Conservation (phyloP, 2,797 vertebrate genomes). For the Ispidina picta region DNA sequence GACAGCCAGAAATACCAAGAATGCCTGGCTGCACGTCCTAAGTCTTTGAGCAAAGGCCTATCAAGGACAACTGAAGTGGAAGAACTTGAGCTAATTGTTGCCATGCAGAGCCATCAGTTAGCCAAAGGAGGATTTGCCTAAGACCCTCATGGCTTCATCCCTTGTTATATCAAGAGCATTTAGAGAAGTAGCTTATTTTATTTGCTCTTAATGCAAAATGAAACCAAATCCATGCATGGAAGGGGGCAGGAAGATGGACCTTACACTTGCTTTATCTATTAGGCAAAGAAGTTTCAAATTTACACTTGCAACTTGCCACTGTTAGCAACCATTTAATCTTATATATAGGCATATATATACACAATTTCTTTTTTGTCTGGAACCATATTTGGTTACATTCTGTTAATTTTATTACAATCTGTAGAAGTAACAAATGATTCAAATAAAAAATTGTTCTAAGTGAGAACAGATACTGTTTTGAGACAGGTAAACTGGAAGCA, state of each 20-base stretch:
- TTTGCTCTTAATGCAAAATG: background rate
- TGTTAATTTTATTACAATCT: background rate
- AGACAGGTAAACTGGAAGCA: background rate
- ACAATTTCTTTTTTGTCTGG: background rate
- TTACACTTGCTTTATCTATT: background rate
- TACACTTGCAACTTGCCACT: background rate
- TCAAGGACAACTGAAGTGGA: background rate
- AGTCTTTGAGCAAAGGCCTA: background rate
- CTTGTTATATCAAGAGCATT: background rate
- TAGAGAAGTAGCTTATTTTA: background rate
- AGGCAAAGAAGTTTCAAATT: background rate
- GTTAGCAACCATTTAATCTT: background rate
- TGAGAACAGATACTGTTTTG: background rate
- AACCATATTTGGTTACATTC: background rate
- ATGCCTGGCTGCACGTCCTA: fast-evolving
- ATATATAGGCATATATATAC: background rate
- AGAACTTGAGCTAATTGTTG: background rate
- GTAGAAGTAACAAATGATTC: background rate
- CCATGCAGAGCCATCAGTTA: background rate
- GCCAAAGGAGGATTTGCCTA: background rate
- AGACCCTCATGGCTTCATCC: background rate
- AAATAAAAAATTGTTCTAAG: no score
- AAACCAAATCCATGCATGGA: background rate
- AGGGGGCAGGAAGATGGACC: background rate
- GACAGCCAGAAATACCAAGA: background rate